Base-by-base conservation (phyloP, 92 coral and sea anemone genomes). In the Muricea muricata region DNA sequence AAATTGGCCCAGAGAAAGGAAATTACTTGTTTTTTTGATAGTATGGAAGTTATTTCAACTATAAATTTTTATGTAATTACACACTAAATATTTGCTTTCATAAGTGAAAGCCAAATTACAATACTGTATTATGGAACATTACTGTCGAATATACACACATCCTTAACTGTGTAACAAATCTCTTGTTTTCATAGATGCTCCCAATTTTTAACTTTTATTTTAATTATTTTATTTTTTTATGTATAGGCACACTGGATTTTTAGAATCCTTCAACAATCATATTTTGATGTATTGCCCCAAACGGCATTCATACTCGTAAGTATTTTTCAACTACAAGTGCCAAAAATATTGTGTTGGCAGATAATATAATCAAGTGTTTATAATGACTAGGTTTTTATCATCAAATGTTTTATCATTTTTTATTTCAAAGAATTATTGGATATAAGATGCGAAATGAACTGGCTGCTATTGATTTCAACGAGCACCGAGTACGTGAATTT, bases 391-490 rank as follows among this genome's bases (percentile, higher is more conserved):
- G n/a, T n/a, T n/a, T n/a, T n/a, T n/a, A n/a, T n/a, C n/a, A n/a
- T n/a, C n/a, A n/a, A n/a, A n/a, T n/a, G n/a, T 45, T 17, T 17
- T 45, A 45, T 7, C 52, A 1, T 47, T 20, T 26, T 40, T 20
- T 10, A 3, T 40, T 8, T 35, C 11, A 14, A 50, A 73, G 80
- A 33, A 42, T 42, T 41, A 57, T 73, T 29, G 80, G 80, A 20
- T 73, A 73, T 56, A 73, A 73, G 39, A 30, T 73, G 80, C 15
- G 63, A 57, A 73, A 73, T 56, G 52, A 39, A 56, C 63, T 73
- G 25, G 80, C 80, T 8, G 80, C 80, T 56, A 73, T 41, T 40
- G 80, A 73, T 34, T 34, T 73, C 47, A 73, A 73, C 52, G 56
- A 73, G 80, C 80, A 73, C 80, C 35, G 80, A 12, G 56, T 42